Conservation (phyloP, 2,797 vertebrate species). For the Myripristis jacobus region DNA sequence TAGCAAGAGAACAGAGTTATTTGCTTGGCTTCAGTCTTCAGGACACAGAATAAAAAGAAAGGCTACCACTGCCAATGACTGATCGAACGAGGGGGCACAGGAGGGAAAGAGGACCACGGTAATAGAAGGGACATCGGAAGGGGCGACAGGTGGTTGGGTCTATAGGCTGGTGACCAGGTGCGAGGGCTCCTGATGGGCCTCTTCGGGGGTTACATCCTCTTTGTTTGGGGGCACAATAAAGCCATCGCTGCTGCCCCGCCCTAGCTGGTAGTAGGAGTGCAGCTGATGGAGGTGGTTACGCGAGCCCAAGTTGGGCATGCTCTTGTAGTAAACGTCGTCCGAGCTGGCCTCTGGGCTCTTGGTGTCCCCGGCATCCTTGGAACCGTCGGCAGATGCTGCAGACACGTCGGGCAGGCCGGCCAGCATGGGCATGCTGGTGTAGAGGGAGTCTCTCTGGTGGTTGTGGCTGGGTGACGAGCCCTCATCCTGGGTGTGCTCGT, state of each 20-base stretch:
- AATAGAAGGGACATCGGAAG: conserved; percentile 33
- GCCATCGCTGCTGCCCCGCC: conserved; percentile 96
- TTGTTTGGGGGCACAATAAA: conserved; percentile 94
- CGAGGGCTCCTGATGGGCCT: conserved; percentile 87
- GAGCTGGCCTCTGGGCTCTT: conserved; percentile 84
- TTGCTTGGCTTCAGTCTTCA: conserved; percentile 62
- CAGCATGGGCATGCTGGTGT: conserved; percentile 95
- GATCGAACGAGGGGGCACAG: conserved; percentile 82
- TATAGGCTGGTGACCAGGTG: conserved; percentile 99
- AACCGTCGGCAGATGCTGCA: conserved; percentile 50
- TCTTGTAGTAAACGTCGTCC: conserved; percentile 99
- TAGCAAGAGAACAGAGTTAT: conserved; percentile 80
- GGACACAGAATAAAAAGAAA: conserved; percentile 87
- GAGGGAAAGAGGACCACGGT: conserved; percentile 49
- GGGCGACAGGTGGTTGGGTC: conserved; percentile 56
- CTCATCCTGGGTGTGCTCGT: conserved; percentile 92
- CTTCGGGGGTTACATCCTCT: conserved; percentile 89
- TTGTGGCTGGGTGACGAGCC: conserved; percentile 83
- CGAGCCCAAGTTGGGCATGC: conserved; percentile 98
- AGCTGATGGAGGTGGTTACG: conserved; percentile 95
- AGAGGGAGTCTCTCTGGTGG: conserved; percentile 94
- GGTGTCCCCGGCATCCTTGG: conserved; percentile 76
- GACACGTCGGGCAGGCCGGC: conserved; percentile 83
- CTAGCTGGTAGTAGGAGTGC: conserved; percentile 96
- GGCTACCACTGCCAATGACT: conserved; percentile 88